Base-by-base conservation (phyloP, 2,797 vertebrate genomes). In the Neosilurus mollespiculum region DNA sequence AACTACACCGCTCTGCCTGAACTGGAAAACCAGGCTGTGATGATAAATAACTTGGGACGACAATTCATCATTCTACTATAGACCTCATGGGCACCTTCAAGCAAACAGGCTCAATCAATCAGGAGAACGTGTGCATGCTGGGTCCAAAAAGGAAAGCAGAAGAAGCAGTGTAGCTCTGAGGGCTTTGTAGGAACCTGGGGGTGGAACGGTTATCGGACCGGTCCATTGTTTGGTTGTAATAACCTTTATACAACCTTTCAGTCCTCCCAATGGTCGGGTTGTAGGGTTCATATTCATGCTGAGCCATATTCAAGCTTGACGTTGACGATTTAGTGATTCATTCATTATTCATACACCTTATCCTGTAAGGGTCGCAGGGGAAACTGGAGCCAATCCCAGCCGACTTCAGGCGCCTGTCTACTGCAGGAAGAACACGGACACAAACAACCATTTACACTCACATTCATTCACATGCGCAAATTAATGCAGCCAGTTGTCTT, bases 41-140 rank as follows among this genome's bases (percentile, higher is more conserved):
- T 59, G 92, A 94, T 94, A 94, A 94, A 95, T 94, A 93, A 93
- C 93, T 84, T 34, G 78, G 81, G 82, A 86, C 80, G 92, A 92
- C 88, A 93, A 92, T 92, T 91, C 91, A 95, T 95, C 92, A 93
- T 94, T 91, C 91, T 93, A 91, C 92, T 92, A 89, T 82, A 65
- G 90, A 91, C 92, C 93, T 94, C 88, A 14, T 91, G 92, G 93
- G 92, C 92, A 94, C 93, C 93, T 93, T 91, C 80, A 87, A 93
- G 93, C 93, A 95, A 95, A 95, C 93, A 93, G 93, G 51, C 91
- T 87, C 92, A 93, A 95, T 93, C 93, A 88, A 93, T 91, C 93
- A 93, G 73, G 11, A 83, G 65, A 65, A n/a, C 4, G 37, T 78
- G 78, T 49, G 58, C 85, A 66, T 10, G 8, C 72, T 43, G 78